Conservation (phyloP, 2,113 vertebrate genomes). For the Dunckerocampus dactyliophorus region DNA sequence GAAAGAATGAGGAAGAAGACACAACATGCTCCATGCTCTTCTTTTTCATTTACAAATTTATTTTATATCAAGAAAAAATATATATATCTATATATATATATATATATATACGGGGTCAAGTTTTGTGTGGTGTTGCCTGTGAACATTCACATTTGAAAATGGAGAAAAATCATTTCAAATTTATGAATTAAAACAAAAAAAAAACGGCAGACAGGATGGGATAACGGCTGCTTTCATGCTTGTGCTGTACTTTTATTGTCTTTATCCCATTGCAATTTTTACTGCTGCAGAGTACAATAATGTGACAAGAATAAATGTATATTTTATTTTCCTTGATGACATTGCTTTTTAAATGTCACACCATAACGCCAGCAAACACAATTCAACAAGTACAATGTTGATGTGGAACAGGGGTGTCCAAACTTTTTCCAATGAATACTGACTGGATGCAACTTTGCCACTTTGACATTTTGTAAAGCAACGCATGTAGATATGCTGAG, state of each 20-base stretch:
- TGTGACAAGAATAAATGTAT: conserved; percentile 17
- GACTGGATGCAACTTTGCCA: too few relatives aligned
- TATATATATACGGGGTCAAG: conserved; percentile 63
- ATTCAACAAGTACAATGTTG: too few relatives aligned
- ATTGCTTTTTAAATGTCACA: conserved; percentile 1
- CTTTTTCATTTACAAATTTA: conserved; percentile 71
- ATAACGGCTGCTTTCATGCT: conserved; percentile 41
- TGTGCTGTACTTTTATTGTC: conserved; percentile 18
- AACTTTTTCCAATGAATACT: too few relatives aligned
- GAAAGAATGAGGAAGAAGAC: conserved; percentile 40
- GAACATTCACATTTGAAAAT: conserved; percentile 74
- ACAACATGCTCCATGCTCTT: conserved; percentile 65
- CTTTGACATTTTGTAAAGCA: too few relatives aligned
- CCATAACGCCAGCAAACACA: background rate
- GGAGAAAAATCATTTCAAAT: conserved; percentile 62
- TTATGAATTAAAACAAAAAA: conserved; percentile 65
- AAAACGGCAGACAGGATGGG: conserved; percentile 53
- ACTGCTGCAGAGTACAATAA: conserved; percentile 17
- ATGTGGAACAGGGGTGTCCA: too few relatives aligned
- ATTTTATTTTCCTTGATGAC: conserved; percentile 27
- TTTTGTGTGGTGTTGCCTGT: conserved; percentile 72
- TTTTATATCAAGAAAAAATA: conserved; percentile 69
- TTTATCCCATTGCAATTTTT: background rate
- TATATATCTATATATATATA: conserved; percentile 47
- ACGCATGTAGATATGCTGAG: too few relatives aligned